These are phyloP conservation scores for Narcine bancroftii DNA, from an alignment of 2,113 vertebrate species.

Conservation along the genomic window DNA sequence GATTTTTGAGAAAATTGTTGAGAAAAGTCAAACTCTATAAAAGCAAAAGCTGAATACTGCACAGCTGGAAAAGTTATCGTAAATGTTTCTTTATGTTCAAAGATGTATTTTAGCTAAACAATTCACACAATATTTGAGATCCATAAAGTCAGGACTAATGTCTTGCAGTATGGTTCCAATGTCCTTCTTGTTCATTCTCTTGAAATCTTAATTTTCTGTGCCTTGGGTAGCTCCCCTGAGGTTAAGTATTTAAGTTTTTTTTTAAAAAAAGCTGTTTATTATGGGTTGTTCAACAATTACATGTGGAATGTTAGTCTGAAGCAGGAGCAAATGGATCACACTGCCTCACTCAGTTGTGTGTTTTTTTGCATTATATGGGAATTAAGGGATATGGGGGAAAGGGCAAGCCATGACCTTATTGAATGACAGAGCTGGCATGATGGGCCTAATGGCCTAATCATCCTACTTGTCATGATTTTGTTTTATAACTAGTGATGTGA, in stretches of 20 bases:
- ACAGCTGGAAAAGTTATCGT: neutral
- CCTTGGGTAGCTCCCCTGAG: conserved; percentile 17
- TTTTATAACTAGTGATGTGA: neutral
- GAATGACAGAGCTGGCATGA: neutral
- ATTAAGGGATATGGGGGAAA: neutral
- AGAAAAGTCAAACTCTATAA: neutral
- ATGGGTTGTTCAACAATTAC: neutral
- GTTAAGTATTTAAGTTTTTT: neutral
- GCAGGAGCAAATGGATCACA: neutral
- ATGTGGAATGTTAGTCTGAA: neutral
- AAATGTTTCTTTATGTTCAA: neutral
- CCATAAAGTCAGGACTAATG: neutral
- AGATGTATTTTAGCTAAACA: neutral
- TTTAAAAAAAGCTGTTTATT: neutral
- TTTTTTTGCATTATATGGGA: no score
- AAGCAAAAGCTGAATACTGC: neutral
- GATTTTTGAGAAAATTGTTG: neutral
- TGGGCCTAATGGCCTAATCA: neutral
- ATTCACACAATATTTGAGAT: neutral
- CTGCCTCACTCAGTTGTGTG: no score
- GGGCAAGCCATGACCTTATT: neutral
- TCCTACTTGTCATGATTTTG: no score
- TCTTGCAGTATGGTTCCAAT: neutral
- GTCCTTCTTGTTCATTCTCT: neutral
- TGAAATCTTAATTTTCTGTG: neutral